A percentile compares a stretch with the other conserved stretches of the same genome.
Evolutionary conservation across 2,797 vertebrate species (phyloP).

Genomic region (Paedocypris micromegethes): DNA sequence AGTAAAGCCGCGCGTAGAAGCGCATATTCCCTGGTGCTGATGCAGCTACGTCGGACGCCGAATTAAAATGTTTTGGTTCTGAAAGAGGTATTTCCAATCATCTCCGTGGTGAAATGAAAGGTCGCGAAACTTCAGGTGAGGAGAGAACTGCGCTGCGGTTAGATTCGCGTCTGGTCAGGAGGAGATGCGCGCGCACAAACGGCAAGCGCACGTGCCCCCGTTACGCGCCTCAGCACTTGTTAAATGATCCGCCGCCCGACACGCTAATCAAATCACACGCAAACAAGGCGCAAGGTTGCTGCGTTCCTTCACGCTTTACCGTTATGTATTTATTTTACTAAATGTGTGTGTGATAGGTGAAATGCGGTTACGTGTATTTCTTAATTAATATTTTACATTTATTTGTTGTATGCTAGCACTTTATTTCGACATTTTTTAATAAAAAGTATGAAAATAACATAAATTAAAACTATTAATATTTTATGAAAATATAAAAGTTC

Average conservation of each 20-base stretch:
- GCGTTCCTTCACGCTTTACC: too few species aligned
- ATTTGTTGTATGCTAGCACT: too few species aligned
- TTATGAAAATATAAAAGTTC: too few species aligned
- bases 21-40: conserved; percentile 40
- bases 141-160: conserved; percentile 1
- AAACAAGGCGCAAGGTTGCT: conserved; percentile 5
- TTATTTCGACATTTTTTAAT: too few species aligned
- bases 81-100: conserved; percentile 13
- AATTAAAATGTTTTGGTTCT: conserved; percentile 15
- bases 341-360: too few species aligned
- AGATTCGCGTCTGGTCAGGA: conserved; percentile 16
- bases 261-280: conserved; percentile 29
- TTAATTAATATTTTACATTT: too few species aligned
- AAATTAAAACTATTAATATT: too few species aligned
- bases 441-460: too few species aligned
- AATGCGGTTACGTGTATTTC: too few species aligned
- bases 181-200: conserved; percentile 4
- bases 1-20: conserved; percentile 12
- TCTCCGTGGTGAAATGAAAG: conserved; percentile 11
- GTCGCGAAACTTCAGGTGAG: conserved; percentile 23
- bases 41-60: conserved; percentile 18
- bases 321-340: too few species aligned
- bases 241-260: conserved; percentile 14
- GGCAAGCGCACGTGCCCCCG: conserved; percentile 6
- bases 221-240: conserved; percentile 22